Evolutionary conservation across 2,888 invertebrate genomes (phyloP), one percentile per base, ranked within the genome.

Genomic region (Nematopogon swammerdamellus): DNA sequence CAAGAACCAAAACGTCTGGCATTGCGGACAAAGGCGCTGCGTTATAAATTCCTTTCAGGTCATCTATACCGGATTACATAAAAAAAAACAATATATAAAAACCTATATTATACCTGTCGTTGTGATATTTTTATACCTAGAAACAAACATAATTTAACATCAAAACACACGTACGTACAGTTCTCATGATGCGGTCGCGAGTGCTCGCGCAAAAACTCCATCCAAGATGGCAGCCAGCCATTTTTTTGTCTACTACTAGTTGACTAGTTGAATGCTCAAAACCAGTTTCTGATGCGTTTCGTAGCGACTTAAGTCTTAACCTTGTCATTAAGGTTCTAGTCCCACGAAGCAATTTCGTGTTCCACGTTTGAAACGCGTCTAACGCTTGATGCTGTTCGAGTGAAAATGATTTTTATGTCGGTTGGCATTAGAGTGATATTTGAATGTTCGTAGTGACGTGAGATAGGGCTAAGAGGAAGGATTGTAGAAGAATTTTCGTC

Each of bases 301-400:
- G 66, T 67, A 65, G 63, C 25, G 25, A 25, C 25, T 64, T 68
- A 70, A 71, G 25, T 63, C 66, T 64, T 68, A 70, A 71, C 70
- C 71, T 62, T 61, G 72, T 71, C 71, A 72, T 71, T 72, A 71
- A 65, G 64, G 64, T 60, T 62, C 63, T 67, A 66, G 64, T 65
- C 63, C 46, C 29, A 46, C 49, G 18, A 18, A 50, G 46, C 46
- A 43, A 65, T 67, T 67, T 68, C 63, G 60, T 67, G 63, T 60
- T 63, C 61, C 59, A 61, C 51, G 50, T 51, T 51, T 43, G 47
- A 44, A 44, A 48, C 49, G n/a, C 46, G 53, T 49, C 19, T 44
- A 49, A 49, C 53, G 29, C 43, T 51, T 51, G 47, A 6, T 6
- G 10, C 25, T 4, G 5, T 25, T 4, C 25, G 25, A 10, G 4